Conservation (phyloP, 2,888 invertebrate species). For the Tetragonisca angustula region DNA sequence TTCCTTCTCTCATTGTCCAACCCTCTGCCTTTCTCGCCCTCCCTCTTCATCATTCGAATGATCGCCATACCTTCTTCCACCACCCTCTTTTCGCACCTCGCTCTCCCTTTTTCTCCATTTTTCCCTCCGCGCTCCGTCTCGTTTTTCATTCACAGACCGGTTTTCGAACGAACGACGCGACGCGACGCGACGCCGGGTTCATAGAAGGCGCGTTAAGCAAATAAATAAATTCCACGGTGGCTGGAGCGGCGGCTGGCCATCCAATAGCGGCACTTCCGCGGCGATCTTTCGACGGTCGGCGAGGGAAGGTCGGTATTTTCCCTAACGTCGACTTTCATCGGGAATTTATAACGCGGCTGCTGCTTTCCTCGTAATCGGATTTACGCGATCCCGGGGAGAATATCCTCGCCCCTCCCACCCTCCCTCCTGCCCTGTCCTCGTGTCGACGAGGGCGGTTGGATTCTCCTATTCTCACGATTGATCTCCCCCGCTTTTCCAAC, state of each 20-base stretch:
- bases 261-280: slow-evolving; percentile 7
- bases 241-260: neutral
- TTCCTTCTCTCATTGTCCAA: slow-evolving; percentile 43
- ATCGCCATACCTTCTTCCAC: slow-evolving; percentile 33
- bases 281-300: slow-evolving; percentile 33
- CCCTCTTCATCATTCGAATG: neutral
- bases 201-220: slow-evolving; percentile 75
- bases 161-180: slow-evolving; percentile 56
- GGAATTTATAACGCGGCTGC: slow-evolving; percentile 67
- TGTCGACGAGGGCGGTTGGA: slow-evolving; percentile 1
- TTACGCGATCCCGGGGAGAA: slow-evolving; percentile 60
- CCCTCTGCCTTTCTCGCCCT: neutral
- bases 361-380: slow-evolving; percentile 68
- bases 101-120: neutral
- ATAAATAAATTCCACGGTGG: slow-evolving; percentile 70
- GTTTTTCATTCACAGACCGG: slow-evolving; percentile 63
- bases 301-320: slow-evolving; percentile 52
- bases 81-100: slow-evolving; percentile 43
- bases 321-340: slow-evolving; percentile 67
- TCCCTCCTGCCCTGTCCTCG: neutral
- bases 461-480: slow-evolving; percentile 52
- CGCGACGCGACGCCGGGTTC: slow-evolving; percentile 61
- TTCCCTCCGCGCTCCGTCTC: slow-evolving; percentile 13
- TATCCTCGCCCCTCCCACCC: slow-evolving; percentile 27
- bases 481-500: slow-evolving; percentile 43